A percentile compares a stretch with the other conserved stretches of the same genome.
These are phyloP conservation scores for Oreocharis arfaki DNA, from an alignment of 2,113 vertebrate species.

Conservation along the genomic window DNA sequence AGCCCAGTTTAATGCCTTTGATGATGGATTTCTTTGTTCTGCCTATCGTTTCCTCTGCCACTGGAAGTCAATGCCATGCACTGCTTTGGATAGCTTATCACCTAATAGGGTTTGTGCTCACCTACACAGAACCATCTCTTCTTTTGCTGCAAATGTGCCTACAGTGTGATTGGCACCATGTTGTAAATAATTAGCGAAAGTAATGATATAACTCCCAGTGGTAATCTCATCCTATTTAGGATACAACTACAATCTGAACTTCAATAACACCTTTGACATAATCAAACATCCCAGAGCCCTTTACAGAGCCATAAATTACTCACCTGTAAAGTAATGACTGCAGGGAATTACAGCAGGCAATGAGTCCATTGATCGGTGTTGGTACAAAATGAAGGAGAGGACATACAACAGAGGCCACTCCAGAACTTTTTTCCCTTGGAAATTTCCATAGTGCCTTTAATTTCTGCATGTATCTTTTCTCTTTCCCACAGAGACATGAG, in stretches of 20 bases:
- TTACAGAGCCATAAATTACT: constrained; percentile 69
- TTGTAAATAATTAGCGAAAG: constrained; percentile 59
- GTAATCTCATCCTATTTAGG: constrained; percentile 60
- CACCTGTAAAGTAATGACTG: constrained; percentile 66
- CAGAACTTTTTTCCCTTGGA: not conserved
- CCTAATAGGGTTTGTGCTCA: not conserved
- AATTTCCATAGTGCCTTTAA: not conserved
- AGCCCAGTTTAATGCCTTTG: not conserved
- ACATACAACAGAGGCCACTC: constrained; percentile 1
- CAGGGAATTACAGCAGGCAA: constrained; percentile 60
- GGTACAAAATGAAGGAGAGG: constrained; percentile 25
- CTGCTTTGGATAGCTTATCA: not conserved
- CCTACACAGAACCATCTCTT: not conserved
- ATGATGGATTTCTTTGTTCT: not conserved
- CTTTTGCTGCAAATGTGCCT: not conserved
- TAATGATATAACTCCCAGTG: constrained; percentile 62
- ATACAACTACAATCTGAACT: constrained; percentile 66
- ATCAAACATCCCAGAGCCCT: constrained; percentile 63
- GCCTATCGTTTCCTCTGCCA: not conserved
- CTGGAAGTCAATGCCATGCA: constrained; percentile 6
- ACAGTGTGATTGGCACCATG: constrained; percentile 38
- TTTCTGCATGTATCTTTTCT: not conserved
- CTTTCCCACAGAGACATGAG: not conserved
- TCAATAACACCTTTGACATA: constrained; percentile 70
- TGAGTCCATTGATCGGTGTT: constrained; percentile 57